phyloP scores from a whole-genome alignment of 2,888 invertebrate genomes.

The Acleris literana region DNA sequence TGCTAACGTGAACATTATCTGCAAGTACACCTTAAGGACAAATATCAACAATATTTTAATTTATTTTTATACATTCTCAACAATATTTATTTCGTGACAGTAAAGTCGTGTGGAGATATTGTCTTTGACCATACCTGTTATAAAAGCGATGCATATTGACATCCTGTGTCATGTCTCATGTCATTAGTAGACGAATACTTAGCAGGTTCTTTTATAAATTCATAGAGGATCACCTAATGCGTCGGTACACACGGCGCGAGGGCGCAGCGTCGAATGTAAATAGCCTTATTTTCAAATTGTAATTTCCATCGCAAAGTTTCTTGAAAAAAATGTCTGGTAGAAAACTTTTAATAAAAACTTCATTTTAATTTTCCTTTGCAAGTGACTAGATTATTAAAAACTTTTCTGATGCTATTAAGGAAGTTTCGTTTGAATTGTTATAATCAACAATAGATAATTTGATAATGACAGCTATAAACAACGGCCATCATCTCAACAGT shows the following conservation, averaged over 20 bases:
- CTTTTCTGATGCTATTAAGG: neutral
- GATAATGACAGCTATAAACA: constrained; percentile 3
- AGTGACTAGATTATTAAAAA: constrained; percentile 11
- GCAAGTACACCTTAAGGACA: too few relatives aligned
- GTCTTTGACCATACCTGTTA: neutral
- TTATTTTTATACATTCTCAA: too few relatives aligned
- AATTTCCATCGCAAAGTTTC: constrained; percentile 49
- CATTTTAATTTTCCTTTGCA: constrained; percentile 11
- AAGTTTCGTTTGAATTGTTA: neutral
- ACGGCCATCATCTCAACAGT: constrained; percentile 10
- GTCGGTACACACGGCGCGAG: constrained; percentile 47
- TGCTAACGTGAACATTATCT: too few relatives aligned
- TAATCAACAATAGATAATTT: constrained; percentile 1
- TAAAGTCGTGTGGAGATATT: too few relatives aligned
- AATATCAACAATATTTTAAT: too few relatives aligned
- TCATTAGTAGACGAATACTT: constrained; percentile 36
- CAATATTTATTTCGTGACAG: too few relatives aligned
- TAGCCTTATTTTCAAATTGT: constrained; percentile 53
- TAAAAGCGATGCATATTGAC: constrained; percentile 3
- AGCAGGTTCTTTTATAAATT: constrained; percentile 47
- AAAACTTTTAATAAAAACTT: constrained; percentile 35
- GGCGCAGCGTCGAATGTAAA: constrained; percentile 52
- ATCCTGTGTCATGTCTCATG: constrained; percentile 15
- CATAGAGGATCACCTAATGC: constrained; percentile 50
- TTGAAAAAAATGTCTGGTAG: constrained; percentile 39